Base-by-base conservation (phyloP, 2,888 invertebrate genomes). In the Tetrapedia diversipes region DNA sequence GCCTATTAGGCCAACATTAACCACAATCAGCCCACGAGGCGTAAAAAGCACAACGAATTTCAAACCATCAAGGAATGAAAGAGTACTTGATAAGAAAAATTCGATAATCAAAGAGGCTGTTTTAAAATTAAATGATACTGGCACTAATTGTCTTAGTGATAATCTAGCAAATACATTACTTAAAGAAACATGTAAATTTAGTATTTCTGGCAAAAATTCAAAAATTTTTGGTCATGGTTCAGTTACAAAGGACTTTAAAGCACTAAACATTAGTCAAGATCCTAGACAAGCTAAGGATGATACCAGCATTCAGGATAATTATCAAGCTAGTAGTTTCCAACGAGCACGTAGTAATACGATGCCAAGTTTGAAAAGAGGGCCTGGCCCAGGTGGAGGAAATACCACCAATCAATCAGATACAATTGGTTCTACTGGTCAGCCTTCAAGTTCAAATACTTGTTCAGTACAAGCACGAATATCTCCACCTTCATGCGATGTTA, bases 401-500 rank as follows among this genome's bases (percentile, higher is more conserved):
- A 81, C 63, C 45, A 45, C 19, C 11, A 45, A 22, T 34, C 79
- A 76, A 39, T 57, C 72, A 3, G 73, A 69, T 39, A 27, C 79
- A 29, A 51, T 51, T 4, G 29, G 45, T 61, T 56, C 56, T n/a
- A 45, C 61, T 6, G 68, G 85, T 37, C 85, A 85, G 41, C 64
- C 80, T 29, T 86, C 89, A 24, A 89, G 86, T 82, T 86, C 89
- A n/a, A 91, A 90, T 60, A 91, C 91, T 29, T 97, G 97, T 91
- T 97, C 97, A 0, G 96, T 96, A 86, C 96, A 98, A 91, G 96
- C 96, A 4, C 92, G 95, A 83, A 93, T 94, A 91, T 93, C 93
- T 19, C 94, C 95, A 73, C 95, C 95, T 53, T 94, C 95, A 2
- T 95, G 96, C 92, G 98, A 98, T 93, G 95, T 97, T 63, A 97